Evolutionary conservation across 2,888 invertebrate species (phyloP), one percentile per base, ranked within the genome.

Genomic region (Mythimna vitellina): DNA sequence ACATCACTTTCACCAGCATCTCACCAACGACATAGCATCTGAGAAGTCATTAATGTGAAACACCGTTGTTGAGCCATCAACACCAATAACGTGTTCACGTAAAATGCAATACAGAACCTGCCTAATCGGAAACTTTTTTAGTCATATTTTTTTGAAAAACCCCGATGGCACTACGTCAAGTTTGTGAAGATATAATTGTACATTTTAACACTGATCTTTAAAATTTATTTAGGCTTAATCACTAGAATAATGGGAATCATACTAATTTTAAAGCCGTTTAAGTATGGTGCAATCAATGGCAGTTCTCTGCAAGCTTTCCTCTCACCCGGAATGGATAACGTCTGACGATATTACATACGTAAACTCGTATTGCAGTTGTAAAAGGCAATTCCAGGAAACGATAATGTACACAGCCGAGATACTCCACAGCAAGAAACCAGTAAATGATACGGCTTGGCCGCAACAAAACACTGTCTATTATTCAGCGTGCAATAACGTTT

Each of bases 1-100:
- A 66, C 77, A 83, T 86, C 87, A 90, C 91, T 90, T 90, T 90
- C 90, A 89, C 91, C 89, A 79, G 78, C 82, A 84, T 88, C 87
- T 80, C 80, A 84, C 82, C 76, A 73, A 65, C 70, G 76, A 83
- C 73, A 73, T 66, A 70, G 71, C 76, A 75, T 78, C 70, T 62
- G 61, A 72, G 73, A 73, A 51, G 66, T 73, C 70, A 82, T 81
- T 84, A 76, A 82, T 76, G 64, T 76, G 70, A 76, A 78, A 84
- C 63, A 63, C 32, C 66, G 25, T 54, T 58, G 62, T 78, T 78
- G 70, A 68, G 65, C 71, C 70, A 70, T 73, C 76, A 73, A 72
- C 68, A 70, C 62, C 60, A 56, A 72, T 51, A 70, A 38, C 25
- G 58, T 61, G 32, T 25, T 76, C 75, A 83, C 66, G 75, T 69